phyloP scores from a whole-genome alignment of 2,113 vertebrate species.

The Nyctibius bracteatus region DNA sequence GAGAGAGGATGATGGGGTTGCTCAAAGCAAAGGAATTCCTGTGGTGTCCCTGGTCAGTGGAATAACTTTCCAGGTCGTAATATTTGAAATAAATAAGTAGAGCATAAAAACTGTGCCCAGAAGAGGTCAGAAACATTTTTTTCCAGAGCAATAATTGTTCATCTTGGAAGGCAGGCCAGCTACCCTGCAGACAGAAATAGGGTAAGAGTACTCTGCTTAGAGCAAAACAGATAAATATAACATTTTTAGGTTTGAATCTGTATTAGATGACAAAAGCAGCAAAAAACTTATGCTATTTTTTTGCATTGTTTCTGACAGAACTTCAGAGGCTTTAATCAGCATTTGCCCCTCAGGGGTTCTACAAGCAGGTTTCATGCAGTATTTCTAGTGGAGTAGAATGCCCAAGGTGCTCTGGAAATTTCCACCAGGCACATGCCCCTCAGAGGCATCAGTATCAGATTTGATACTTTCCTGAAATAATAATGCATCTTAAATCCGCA shows the following conservation, averaged over 20 bases:
- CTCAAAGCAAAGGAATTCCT: neutral
- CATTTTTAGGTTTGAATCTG: neutral
- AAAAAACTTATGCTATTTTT: neutral
- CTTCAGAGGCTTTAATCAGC: neutral
- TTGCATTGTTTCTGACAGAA: neutral
- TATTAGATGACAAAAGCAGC: neutral
- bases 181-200: neutral
- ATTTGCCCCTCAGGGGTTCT: neutral
- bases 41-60: neutral
- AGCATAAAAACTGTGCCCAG: neutral
- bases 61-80: neutral
- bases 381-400: neutral
- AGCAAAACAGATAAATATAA: neutral
- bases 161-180: neutral
- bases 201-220: neutral
- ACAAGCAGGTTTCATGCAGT: neutral
- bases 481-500: neutral
- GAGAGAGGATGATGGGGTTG: neutral
- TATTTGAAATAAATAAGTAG: neutral
- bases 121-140: neutral
- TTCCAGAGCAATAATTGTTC: neutral
- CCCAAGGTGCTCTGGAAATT: neutral
- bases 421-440: neutral
- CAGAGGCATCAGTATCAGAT: neutral
- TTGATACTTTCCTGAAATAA: no score